Conservation (phyloP, 2,113 vertebrate species). For the human (Homo sapiens) region DNA sequence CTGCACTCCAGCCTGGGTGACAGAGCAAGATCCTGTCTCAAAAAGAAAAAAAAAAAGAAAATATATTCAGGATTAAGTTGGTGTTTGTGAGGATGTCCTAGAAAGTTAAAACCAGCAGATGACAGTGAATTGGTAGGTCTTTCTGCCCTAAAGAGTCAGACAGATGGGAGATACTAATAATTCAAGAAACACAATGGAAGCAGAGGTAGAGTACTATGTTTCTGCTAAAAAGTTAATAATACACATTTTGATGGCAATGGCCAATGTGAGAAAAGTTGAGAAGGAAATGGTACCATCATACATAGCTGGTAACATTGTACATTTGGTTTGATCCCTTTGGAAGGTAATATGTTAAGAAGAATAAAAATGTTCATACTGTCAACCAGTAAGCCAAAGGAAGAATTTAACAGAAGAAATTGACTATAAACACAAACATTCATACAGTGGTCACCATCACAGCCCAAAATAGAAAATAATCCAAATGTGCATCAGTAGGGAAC, state of each 20-base stretch:
- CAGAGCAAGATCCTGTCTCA: too few species aligned
- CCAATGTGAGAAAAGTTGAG: background rate
- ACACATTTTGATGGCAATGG: background rate
- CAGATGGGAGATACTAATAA: background rate
- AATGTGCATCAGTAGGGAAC: background rate
- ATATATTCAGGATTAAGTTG: background rate
- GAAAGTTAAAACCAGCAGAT: background rate
- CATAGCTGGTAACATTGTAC: background rate
- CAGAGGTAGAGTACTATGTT: background rate
- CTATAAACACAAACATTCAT: background rate
- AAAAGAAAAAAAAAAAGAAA: too few species aligned
- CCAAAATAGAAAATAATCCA: background rate
- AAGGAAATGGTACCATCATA: background rate
- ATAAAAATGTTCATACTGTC: background rate
- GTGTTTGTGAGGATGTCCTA: background rate
- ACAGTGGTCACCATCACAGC: background rate
- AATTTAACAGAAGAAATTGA: slow-evolving; percentile 18
- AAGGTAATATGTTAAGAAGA: background rate
- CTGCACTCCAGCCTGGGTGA: too few species aligned
- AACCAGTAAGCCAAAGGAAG: background rate
- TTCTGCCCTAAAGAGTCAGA: background rate
- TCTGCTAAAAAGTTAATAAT: background rate
- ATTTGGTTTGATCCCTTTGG: background rate
- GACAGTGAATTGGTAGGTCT: background rate
- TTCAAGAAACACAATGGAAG: background rate